Base-by-base conservation (phyloP, 2,113 vertebrate genomes). In the Eulacestoma nigropectus region DNA sequence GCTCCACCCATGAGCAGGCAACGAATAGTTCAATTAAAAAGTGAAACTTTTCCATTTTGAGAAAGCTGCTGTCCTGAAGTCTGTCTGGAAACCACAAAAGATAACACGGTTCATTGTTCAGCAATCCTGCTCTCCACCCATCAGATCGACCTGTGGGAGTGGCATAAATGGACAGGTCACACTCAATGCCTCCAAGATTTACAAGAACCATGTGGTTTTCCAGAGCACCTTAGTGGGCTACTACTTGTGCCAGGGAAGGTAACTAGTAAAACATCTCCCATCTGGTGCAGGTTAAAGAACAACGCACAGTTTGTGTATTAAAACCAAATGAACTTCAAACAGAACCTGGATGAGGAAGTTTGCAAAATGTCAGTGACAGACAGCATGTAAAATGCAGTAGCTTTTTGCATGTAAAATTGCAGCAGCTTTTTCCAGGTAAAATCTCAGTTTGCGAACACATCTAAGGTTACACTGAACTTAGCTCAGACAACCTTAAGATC, bases 101-200 rank as follows among this genome's bases (percentile, higher is more conserved):
- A 22, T 12, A 52, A 32, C 5, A 13, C 1, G 13, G 33, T 29
- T 65, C 53, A 39, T 0, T 39, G 27, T 18, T 56, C 64, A 37
- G 14, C 35, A 42, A 88, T 44, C 23, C 63, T 76, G 29, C 49
- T 69, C 64, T 64, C 33, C 7, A 16, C 49, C 33, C 64, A 37
- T 9, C 41, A 30, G 27, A 56, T 6, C 5, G 9, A 27, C 35
- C 33, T 33, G 29, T 2, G 2, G 27, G n/a, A 90, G 29, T 6
- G 16, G 39, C n/a, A 60, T 11, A 44, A 72, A 72, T 0, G 0
- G 29, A 32, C 3, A 18, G 11, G 60, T 35, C 72, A 49, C 22
- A 35, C 30, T 41, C 29, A 42, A 0, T 18, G 26, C 35, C 26
- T 63, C 55, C 59, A 62, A 67, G n/a, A 26, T 78, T 68, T 59